Percentiles rank a stretch among this genome's conserved stretches.
Conservation (phyloP, 2,797 vertebrate genomes). For the Hephaestus fuliginosus region DNA sequence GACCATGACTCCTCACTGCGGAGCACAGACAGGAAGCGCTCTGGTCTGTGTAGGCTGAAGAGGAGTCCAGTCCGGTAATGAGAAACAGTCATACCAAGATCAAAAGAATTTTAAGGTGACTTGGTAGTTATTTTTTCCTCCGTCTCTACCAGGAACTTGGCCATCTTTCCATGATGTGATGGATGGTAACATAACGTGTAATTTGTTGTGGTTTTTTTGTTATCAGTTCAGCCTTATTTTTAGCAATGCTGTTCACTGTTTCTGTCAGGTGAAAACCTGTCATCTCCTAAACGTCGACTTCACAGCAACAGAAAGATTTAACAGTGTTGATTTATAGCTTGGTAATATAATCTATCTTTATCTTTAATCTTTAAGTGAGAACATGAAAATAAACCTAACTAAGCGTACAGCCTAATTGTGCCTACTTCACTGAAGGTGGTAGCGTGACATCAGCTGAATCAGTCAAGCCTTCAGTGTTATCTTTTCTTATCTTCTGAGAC, state of each 20-base stretch:
- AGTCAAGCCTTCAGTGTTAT: conserved; percentile 5
- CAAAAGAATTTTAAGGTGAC: conserved; percentile 37
- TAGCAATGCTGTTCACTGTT: neutral
- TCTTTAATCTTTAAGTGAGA: neutral
- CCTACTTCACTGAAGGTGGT: neutral
- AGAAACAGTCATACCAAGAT: conserved; percentile 46
- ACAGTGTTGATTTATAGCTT: neutral
- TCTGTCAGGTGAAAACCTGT: neutral
- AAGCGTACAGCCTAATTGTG: neutral
- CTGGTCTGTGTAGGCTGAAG: conserved; percentile 13
- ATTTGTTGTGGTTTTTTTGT: conserved; percentile 18
- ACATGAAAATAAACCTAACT: neutral
- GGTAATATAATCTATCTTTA: neutral
- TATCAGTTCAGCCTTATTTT: conserved; percentile 1
- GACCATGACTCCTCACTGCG: conserved; percentile 22
- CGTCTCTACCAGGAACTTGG: conserved; percentile 1
- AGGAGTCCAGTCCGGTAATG: conserved; percentile 39
- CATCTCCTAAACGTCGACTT: conserved; percentile 4
- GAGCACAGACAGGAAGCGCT: conserved; percentile 55
- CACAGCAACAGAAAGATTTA: neutral
- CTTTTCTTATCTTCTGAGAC: conserved; percentile 20
- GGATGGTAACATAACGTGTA: neutral
- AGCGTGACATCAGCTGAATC: neutral
- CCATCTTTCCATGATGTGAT: conserved; percentile 8
- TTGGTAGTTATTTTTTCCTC: conserved; percentile 21